Base-by-base conservation (phyloP, 2,797 vertebrate species). In the Urocyon cinereoargenteus region DNA sequence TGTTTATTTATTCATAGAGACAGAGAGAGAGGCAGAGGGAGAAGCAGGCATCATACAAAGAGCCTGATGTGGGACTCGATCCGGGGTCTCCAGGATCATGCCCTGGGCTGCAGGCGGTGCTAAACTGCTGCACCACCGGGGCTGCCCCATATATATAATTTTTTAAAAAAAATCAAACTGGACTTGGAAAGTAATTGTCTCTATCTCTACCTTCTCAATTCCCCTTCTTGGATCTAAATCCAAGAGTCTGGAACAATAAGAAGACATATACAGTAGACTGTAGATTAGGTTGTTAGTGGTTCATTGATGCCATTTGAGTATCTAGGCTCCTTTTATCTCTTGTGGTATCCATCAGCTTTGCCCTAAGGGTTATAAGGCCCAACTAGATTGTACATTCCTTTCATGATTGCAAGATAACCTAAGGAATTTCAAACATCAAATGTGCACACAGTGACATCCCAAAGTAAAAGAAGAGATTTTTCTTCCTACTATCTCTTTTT, bases 381-480 rank as follows among this genome's bases (percentile, higher is more conserved):
- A 66, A 59, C 49, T 59, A 13, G 70, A 92, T 5, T 45, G 31
- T 19, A 55, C 10, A 16, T 55, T 45, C 70, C 34, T 28, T 31
- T 62, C 9, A 22, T 19, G 10, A 75, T 36, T 87, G 34, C 36
- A 75, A 45, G 36, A 75, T 83, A 72, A 59, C 31, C 61, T 95
- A 51, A 88, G 36, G 68, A 75, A 92, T 81, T 95, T 81, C n/a
- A 86, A 91, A 26, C 34, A 72, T 45, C 55, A 91, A 64, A 73
- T 55, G 40, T 24, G 4, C 6, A 10, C 28, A 64, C 45, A 64
- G 11, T 59, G 73, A 91, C 24, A 34, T 11, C n/a, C 12, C 6
- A 45, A 82, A 79, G 16, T 49, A 36, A 57, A 62, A 11, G 28
- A 16, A 89, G 19, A 31, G 10, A 40, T 18, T 14, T 81, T 91